phyloP scores from a whole-genome alignment of 2,888 invertebrate genomes.

The Sphaerophoria taeniata region DNA sequence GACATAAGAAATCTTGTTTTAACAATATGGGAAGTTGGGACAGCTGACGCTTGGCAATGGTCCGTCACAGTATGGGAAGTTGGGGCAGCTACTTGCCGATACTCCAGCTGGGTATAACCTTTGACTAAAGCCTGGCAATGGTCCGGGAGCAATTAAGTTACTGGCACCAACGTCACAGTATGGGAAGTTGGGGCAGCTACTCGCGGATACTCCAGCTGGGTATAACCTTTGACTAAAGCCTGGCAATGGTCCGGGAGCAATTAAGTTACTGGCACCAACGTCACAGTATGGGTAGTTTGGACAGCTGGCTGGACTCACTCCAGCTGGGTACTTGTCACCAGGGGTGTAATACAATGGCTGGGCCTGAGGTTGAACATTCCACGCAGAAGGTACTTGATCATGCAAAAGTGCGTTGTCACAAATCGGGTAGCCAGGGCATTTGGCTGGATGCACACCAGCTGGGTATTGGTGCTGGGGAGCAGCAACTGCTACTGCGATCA shows the following conservation, averaged over 20 bases:
- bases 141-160: constrained; percentile 74
- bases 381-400: constrained; percentile 75
- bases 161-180: constrained; percentile 82
- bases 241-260: constrained; percentile 80
- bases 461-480: constrained; percentile 83
- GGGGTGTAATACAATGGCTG: constrained; percentile 75
- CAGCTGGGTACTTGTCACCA: constrained; percentile 83
- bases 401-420: constrained; percentile 83
- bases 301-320: constrained; percentile 83
- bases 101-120: constrained; percentile 83
- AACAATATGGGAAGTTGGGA: constrained; percentile 84
- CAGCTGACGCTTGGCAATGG: constrained; percentile 82
- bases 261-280: constrained; percentile 79
- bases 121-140: constrained; percentile 82
- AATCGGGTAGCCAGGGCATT: constrained; percentile 84
- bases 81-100: constrained; percentile 83
- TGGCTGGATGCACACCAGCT: constrained; percentile 83
- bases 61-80: constrained; percentile 84
- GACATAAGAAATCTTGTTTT: too few species aligned
- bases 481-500: constrained; percentile 80
- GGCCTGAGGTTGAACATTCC: constrained; percentile 72
- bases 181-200: constrained; percentile 83
- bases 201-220: constrained; percentile 83
- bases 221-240: constrained; percentile 83
- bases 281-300: constrained; percentile 84